Base-by-base conservation (phyloP, 2,797 vertebrate genomes). In the Artibeus lituratus region DNA sequence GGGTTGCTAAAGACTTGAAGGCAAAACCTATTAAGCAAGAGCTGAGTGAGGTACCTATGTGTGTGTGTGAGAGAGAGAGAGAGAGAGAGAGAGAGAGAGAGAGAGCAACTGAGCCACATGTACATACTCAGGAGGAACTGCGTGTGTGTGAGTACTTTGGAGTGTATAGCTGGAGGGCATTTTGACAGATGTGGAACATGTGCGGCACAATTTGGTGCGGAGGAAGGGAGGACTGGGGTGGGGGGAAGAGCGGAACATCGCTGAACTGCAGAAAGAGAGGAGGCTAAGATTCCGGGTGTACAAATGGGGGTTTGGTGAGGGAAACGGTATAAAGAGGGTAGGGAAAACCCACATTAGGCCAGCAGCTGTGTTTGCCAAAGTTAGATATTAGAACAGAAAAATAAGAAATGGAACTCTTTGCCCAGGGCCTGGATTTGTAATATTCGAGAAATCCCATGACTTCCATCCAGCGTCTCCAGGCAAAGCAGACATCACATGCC, bases 101-200 rank as follows among this genome's bases (percentile, higher is more conserved):
- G 57, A 10, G n/a, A 0, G 18, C 10, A 7, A 44, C 44, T 44
- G 44, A 44, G 0, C 8, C 53, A 35, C 82, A 24, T 9, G 44
- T 4, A 21, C 51, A 44, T 5, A 32, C 87, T 59, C 59, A 44
- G 91, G 47, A 74, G 59, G 90, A 53, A 87, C 0, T 59, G 81
- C 74, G 77, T 84, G 77, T 84, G 51, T 78, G 53, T 87, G 76
- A 90, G 88, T 35, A 35, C 69, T 97, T 84, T 89, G 74, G 39
- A 76, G 78, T 57, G 57, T 59, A 42, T 89, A 67, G 86, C 82
- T 69, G 59, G 78, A 91, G 90, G 94, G 80, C 78, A 26, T 95
- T 81, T 80, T 88, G 70, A 94, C 95, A 96, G 94, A 97, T 95
- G 95, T 72, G 85, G 70, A 94, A 62, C 96, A 96, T 32, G 92